These are phyloP conservation scores for Cryptoprocta ferox DNA, from an alignment of 2,797 vertebrate species.

Conservation along the genomic window DNA sequence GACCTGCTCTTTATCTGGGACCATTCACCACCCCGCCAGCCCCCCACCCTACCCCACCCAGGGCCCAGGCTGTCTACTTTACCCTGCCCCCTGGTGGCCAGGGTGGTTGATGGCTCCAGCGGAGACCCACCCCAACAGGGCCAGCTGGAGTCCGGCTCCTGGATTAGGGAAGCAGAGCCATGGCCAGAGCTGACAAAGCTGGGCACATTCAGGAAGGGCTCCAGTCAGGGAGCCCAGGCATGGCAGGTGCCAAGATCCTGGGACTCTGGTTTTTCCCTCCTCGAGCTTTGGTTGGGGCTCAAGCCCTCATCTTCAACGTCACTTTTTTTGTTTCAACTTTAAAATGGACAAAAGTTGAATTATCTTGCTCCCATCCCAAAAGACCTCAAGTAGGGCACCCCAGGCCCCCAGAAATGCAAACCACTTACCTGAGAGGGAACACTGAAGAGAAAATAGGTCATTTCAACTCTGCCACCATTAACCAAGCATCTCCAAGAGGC, in stretches of 20 bases:
- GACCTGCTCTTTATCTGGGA: not conserved
- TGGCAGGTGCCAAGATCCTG: not conserved
- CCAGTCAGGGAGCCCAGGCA: not conserved
- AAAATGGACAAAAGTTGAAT: not conserved
- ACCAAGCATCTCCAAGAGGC: not conserved
- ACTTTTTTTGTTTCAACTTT: not conserved
- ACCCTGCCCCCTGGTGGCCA: not conserved
- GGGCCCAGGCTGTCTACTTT: not conserved
- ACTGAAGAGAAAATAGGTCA: not conserved
- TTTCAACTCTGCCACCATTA: not conserved
- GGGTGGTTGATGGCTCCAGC: not conserved
- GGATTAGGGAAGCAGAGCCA: not conserved
- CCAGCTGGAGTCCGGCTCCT: not conserved
- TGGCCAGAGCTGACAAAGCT: not conserved
- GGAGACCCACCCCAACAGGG: not conserved
- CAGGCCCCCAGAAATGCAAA: not conserved
- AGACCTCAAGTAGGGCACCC: not conserved
- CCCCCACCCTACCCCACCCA: not conserved
- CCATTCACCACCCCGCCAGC: too few relatives aligned
- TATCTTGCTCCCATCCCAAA: not conserved
- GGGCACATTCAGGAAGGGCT: not conserved
- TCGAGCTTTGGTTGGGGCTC: not conserved
- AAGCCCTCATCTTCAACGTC: not conserved
- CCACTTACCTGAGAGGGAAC: not conserved
- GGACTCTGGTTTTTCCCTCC: not conserved